phyloP scores from a whole-genome alignment of 2,113 vertebrate genomes.

The Pangasianodon hypophthalmus region DNA sequence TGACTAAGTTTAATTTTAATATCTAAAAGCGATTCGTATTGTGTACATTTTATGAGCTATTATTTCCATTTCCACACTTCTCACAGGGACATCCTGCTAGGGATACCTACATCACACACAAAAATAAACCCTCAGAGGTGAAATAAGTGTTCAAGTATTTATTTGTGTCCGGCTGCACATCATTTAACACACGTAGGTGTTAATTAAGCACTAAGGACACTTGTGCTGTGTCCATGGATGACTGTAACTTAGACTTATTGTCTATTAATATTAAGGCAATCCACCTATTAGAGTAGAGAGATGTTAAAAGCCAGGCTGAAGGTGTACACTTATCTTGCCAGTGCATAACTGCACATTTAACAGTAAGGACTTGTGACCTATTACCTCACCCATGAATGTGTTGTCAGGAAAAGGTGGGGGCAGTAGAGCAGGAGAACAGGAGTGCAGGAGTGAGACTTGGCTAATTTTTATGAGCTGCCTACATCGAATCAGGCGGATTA shows the following conservation, averaged over 20 bases:
- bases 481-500: conserved; percentile 66
- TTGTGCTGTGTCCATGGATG: background rate
- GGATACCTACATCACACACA: background rate
- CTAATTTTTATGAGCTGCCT: conserved; percentile 51
- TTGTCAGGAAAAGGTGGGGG: conserved; percentile 19
- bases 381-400: conserved; percentile 14
- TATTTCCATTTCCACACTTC: background rate
- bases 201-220: background rate
- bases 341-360: conserved; percentile 8
- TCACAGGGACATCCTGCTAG: background rate
- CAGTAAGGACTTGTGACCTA: conserved; percentile 22
- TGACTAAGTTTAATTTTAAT: conserved; percentile 11
- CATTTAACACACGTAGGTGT: conserved; percentile 12
- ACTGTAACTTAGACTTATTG: background rate
- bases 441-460: conserved; percentile 35
- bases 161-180: conserved; percentile 20
- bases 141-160: conserved; percentile 20
- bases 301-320: background rate
- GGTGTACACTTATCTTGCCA: background rate
- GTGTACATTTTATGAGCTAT: background rate
- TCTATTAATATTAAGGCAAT: conserved; percentile 1
- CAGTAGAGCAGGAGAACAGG: conserved; percentile 26
- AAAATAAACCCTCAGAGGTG: background rate
- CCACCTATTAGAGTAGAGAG: background rate
- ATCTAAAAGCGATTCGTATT: background rate